Percentiles rank a stretch among this genome's conserved stretches.
Evolutionary conservation across 2,888 invertebrate species (phyloP).

Genomic region (Platycheirus rosarum): DNA sequence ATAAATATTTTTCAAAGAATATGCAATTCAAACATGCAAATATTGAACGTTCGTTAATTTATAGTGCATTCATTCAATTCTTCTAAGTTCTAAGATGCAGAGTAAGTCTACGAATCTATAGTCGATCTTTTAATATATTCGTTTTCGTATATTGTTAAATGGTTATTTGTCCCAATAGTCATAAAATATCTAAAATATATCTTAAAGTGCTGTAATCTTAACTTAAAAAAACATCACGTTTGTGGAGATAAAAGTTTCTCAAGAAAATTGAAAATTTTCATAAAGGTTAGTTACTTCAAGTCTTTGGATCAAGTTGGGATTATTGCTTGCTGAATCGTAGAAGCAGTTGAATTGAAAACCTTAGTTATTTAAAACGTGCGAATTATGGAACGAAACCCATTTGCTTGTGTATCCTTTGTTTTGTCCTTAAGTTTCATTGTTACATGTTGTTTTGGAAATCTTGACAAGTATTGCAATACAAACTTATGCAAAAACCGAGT

Average conservation of each 20-base stretch:
- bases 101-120: too few relatives aligned
- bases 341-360: not conserved
- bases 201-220: not conserved
- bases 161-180: too few relatives aligned
- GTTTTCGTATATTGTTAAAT: too few relatives aligned
- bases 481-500: constrained; percentile 1
- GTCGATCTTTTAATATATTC: too few relatives aligned
- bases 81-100: too few relatives aligned
- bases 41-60: too few relatives aligned
- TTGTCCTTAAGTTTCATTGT: not conserved
- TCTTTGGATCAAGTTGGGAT: not conserved
- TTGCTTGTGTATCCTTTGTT: not conserved
- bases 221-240: constrained; percentile 11
- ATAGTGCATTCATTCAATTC: too few relatives aligned
- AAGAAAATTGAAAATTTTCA: not conserved
- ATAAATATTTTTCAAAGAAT: too few relatives aligned
- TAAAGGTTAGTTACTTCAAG: not conserved
- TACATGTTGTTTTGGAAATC: not conserved
- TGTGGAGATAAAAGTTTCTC: not conserved
- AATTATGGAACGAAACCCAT: too few relatives aligned
- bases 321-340: not conserved
- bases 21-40: too few relatives aligned
- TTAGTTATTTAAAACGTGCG: too few relatives aligned
- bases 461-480: constrained; percentile 11
- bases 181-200: not conserved